A percentile compares a stretch with the other conserved stretches of the same genome.
Evolutionary conservation across 2,797 vertebrate species (phyloP).

Genomic region (Anas georgica): DNA sequence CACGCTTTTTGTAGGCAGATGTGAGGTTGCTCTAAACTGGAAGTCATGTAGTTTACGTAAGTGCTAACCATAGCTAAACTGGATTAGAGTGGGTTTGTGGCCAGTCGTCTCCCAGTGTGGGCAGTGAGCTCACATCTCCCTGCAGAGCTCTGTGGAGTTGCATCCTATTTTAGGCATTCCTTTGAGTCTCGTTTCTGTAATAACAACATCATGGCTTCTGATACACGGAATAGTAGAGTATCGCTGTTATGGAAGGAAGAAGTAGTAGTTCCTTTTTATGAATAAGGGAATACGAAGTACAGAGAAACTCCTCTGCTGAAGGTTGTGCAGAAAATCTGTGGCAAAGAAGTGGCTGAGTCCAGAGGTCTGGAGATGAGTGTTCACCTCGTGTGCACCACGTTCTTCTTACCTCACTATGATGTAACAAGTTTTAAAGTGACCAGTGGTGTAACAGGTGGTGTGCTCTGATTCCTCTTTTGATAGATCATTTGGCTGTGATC

Average conservation of each 20-base stretch:
- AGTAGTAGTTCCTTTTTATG: not conserved
- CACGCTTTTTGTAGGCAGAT: constrained; percentile 54
- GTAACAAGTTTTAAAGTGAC: constrained; percentile 52
- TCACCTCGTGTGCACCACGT: rapidly evolving
- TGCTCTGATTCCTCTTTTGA: constrained; percentile 35
- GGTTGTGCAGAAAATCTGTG: not conserved
- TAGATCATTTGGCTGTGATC: constrained; percentile 39
- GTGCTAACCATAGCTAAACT: constrained; percentile 64
- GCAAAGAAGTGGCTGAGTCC: not conserved
- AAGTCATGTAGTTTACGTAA: constrained; percentile 53
- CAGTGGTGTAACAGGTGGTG: constrained; percentile 8
- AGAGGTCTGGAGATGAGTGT: not conserved
- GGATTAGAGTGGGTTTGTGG: constrained; percentile 64
- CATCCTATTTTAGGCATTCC: constrained; percentile 14
- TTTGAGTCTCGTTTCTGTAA: not conserved
- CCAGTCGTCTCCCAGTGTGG: constrained; percentile 50
- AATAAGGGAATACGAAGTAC: not conserved
- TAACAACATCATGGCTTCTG: constrained; percentile 10
- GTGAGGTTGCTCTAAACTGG: constrained; percentile 42
- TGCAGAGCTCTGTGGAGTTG: constrained; percentile 18
- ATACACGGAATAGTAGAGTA: not conserved
- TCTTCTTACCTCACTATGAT: constrained; percentile 17
- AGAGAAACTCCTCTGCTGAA: not conserved
- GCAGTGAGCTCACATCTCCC: constrained; percentile 56
- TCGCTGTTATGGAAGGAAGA: not conserved